A percentile compares a stretch with the other conserved stretches of the same genome.
Evolutionary conservation across 2,113 vertebrate species (phyloP).

Genomic region (Python bivittatus): DNA sequence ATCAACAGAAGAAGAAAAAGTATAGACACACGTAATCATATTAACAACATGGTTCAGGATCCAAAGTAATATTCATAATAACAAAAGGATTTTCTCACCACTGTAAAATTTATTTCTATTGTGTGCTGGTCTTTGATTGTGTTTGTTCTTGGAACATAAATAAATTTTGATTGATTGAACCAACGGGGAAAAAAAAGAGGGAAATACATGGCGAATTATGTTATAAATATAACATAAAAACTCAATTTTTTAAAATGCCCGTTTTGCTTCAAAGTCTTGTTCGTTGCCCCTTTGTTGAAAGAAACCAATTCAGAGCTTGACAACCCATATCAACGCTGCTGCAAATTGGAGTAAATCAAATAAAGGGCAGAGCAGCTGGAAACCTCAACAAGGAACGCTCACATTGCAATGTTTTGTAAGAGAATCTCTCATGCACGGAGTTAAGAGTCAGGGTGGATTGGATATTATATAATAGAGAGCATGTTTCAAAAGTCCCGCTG

Average conservation of each 20-base stretch:
- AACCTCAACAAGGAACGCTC: background rate
- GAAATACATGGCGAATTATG: background rate
- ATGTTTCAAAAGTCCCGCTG: background rate
- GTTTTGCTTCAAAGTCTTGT: background rate
- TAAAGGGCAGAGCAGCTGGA: background rate
- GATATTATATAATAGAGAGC: background rate
- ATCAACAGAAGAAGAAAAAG: background rate
- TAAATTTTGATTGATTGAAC: background rate
- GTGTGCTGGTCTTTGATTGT: background rate
- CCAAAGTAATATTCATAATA: background rate
- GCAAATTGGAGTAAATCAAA: background rate
- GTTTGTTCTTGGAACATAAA: background rate
- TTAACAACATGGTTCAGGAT: background rate
- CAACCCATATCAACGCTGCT: background rate
- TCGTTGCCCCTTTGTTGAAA: background rate
- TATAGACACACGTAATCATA: background rate
- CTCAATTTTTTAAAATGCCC: background rate
- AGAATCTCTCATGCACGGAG: background rate
- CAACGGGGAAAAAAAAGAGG: background rate
- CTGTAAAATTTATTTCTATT: background rate
- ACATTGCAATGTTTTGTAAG: background rate
- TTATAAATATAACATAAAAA: background rate
- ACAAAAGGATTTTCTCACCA: background rate
- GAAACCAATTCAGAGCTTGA: background rate
- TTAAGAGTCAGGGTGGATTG: background rate